Evolutionary conservation across 2,113 vertebrate species (phyloP).

Genomic region (Spermophilus dauricus): DNA sequence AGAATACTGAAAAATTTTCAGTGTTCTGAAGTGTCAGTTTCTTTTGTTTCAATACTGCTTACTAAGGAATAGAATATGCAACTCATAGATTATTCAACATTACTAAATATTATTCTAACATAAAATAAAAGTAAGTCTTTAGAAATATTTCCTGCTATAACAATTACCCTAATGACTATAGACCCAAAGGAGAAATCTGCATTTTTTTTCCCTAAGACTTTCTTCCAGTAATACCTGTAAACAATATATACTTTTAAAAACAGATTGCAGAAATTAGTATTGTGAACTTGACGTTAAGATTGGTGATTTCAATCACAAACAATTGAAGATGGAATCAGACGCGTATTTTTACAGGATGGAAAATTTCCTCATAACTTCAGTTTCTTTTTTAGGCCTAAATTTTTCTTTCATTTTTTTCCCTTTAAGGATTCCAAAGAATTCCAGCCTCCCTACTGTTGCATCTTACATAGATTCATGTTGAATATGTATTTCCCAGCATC

Average conservation of each 20-base stretch:
- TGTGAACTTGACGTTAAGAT: constrained; percentile 11
- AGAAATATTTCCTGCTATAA: constrained; percentile 2
- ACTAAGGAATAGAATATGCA: neutral
- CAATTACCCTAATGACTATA: neutral
- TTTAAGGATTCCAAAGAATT: constrained; percentile 75
- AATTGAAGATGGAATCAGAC: constrained; percentile 39
- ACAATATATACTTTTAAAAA: neutral
- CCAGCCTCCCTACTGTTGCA: constrained; percentile 75
- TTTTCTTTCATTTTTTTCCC: constrained; percentile 70
- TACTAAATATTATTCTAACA: constrained; percentile 6
- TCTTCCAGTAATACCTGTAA: neutral
- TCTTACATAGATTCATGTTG: constrained; percentile 71
- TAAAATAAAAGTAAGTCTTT: constrained; percentile 28
- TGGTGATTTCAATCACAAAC: constrained; percentile 57
- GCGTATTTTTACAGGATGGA: constrained; percentile 31
- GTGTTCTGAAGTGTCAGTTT: neutral
- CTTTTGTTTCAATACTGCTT: neutral
- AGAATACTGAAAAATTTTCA: constrained; percentile 33
- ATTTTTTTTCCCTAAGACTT: constrained; percentile 4
- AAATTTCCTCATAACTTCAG: constrained; percentile 59
- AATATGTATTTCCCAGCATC: constrained; percentile 67
- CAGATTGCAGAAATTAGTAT: constrained; percentile 2
- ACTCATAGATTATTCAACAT: neutral
- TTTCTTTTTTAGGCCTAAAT: constrained; percentile 59
- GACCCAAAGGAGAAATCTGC: neutral